phyloP scores from a whole-genome alignment of 2,113 vertebrate species.

The Vulpes ferrilata region DNA sequence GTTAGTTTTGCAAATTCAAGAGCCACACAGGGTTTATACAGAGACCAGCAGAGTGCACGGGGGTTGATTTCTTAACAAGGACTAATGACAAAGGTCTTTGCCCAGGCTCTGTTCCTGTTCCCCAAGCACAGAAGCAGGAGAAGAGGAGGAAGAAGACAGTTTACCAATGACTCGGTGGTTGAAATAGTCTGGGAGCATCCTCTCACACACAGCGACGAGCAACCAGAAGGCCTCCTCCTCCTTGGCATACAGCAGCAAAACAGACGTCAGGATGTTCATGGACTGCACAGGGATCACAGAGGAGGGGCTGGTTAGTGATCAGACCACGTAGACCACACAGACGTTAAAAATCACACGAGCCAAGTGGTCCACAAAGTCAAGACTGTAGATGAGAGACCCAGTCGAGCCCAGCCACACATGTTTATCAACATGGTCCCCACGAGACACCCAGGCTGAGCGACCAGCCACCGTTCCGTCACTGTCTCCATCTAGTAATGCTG shows the following conservation, averaged over 20 bases:
- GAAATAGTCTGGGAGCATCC: slow-evolving; percentile 99
- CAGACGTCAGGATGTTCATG: slow-evolving; percentile 98
- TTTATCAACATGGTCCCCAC: background rate
- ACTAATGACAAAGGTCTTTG: accelerated
- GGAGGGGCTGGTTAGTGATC: background rate
- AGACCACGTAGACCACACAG: background rate
- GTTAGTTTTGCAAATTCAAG: background rate
- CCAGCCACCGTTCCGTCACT: accelerated
- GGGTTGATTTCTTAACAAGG: too few relatives aligned
- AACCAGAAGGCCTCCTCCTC: slow-evolving; percentile 99
- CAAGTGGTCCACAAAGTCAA: background rate
- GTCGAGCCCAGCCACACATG: accelerated
- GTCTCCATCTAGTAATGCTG: background rate
- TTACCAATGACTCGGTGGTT: slow-evolving; percentile 97
- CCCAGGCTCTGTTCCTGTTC: background rate
- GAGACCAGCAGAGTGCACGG: background rate
- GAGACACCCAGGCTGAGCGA: accelerated
- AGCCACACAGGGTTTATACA: background rate
- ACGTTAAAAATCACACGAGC: background rate
- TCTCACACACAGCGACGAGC: slow-evolving; percentile 96
- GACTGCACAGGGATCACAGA: slow-evolving; percentile 88
- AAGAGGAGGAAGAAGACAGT: background rate
- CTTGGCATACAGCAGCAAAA: slow-evolving; percentile 95
- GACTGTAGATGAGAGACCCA: background rate
- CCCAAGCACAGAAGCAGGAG: background rate